Evolutionary conservation across 1,140 invertebrate genomes (phyloP), one percentile per base, ranked within the genome.

Genomic region (Uloborus diversus): DNA sequence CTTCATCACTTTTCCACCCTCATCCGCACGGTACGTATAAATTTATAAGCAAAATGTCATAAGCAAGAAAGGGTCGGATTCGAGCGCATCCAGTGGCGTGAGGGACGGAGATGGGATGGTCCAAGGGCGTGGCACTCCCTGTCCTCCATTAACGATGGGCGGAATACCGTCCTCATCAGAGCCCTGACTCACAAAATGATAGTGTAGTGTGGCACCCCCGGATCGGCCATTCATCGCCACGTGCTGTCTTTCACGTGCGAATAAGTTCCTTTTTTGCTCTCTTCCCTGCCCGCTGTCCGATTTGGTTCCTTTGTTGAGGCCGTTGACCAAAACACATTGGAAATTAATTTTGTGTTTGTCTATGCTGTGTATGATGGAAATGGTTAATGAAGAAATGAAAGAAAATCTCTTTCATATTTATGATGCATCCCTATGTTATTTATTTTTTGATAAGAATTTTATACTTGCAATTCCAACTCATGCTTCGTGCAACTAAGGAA

Each of bases 71-170:
- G n/a, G n/a, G 32, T 14, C 28, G 23, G 49, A 30, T 25, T 23
- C 49, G 53, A 20, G 13, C 53, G 33, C 69, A 71, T 59, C 25
- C 69, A 71, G 69, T 57, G 69, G 69, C 69, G 69, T 56, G 25
- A 25, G 56, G 56, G 25, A 25, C 28, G 53, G 53, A 27, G 53
- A 59, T 27, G 64, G 53, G 69, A 56, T 59, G 69, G 51, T 71
- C 33, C 69, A 32, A 59, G 69, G 69, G 69, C 69, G 69, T 71
- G 69, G 69, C 69, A 69, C 69, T 37, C 69, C 69, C 47, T 71
- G 69, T 71, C 69, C 53, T 35, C 69, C 56, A 71, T 71, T 71
- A 71, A 71, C 53, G 69, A 56, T 37, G 69, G 53, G 69, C 51
- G 69, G 69, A 71, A 71, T 59, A 71, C 53, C 69, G n/a, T 37